A percentile compares a stretch with the other conserved stretches of the same genome.
These are phyloP conservation scores for Drosophila bocki DNA, from an alignment of 1,140 invertebrate species.

Conservation along the genomic window DNA sequence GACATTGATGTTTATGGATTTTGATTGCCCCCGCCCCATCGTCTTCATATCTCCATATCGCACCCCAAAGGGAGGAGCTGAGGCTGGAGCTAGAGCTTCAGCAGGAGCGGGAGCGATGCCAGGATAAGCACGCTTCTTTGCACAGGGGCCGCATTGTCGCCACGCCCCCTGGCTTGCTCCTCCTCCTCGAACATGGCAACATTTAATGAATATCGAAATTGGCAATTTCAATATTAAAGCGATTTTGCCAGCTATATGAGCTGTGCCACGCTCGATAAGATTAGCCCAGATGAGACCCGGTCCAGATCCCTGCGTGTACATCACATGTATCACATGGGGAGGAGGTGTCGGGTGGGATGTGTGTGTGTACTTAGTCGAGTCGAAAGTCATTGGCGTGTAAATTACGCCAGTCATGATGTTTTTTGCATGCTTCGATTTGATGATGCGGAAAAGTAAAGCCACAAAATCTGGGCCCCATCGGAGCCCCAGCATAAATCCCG, in stretches of 20 bases:
- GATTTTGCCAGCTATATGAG: conserved; percentile 77
- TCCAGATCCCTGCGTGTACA: conserved; percentile 26
- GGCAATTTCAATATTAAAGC: conserved; percentile 79
- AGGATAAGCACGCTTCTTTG: conserved; percentile 75
- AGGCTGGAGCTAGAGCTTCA: not conserved
- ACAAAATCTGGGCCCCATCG: conserved; percentile 53
- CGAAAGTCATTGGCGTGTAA: conserved; percentile 78
- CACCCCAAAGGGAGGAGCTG: conserved; percentile 4
- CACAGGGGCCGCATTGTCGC: conserved; percentile 45
- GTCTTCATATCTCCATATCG: conserved; percentile 6
- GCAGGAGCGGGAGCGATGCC: conserved; percentile 55
- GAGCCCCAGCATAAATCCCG: conserved; percentile 46
- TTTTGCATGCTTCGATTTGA: conserved; percentile 68
- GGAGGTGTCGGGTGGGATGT: not conserved
- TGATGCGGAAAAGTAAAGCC: conserved; percentile 80
- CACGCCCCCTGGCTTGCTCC: not conserved
- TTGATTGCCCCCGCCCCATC: conserved; percentile 58
- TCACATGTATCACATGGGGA: conserved; percentile 14
- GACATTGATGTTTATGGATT: conserved; percentile 82
- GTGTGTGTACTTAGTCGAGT: conserved; percentile 60
- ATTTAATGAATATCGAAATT: conserved; percentile 83
- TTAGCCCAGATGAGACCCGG: conserved; percentile 67
- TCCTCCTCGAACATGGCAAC: conserved; percentile 36
- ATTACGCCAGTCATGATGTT: conserved; percentile 78
- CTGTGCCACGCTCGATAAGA: conserved; percentile 76